phyloP scores from a whole-genome alignment of 2,113 vertebrate species.

The Zootoca vivipara region DNA sequence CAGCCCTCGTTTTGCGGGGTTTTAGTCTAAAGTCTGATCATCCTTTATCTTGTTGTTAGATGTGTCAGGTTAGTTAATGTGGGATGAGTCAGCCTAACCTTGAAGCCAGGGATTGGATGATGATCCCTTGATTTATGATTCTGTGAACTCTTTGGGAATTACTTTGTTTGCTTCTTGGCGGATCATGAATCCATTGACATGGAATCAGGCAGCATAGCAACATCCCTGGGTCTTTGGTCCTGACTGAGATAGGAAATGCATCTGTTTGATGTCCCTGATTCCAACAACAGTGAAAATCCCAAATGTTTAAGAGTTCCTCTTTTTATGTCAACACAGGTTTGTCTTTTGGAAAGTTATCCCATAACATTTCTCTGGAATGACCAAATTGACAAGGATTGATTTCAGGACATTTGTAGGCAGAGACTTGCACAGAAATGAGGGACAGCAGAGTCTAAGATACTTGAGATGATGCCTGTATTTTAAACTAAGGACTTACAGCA shows the following conservation, averaged over 20 bases:
- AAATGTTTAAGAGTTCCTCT: not conserved
- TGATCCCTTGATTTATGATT: not conserved
- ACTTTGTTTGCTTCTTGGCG: not conserved
- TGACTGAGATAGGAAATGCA: not conserved
- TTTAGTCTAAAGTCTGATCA: not conserved
- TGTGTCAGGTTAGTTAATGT: not conserved
- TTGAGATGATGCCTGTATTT: not conserved
- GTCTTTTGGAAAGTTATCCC: not conserved
- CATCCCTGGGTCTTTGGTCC: not conserved
- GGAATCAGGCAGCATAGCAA: not conserved
- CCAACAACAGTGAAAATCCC: not conserved
- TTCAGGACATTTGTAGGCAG: slow-evolving; percentile 4
- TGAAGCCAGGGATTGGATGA: not conserved
- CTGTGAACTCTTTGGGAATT: not conserved
- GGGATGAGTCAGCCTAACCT: not conserved
- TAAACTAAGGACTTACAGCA: too few species aligned
- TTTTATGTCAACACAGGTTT: rapidly evolving
- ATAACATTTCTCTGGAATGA: rapidly evolving
- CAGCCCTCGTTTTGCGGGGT: not conserved
- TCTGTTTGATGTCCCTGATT: not conserved
- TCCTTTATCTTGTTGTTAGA: not conserved
- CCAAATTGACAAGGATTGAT: not conserved
- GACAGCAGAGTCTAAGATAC: not conserved
- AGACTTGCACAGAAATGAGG: rapidly evolving
- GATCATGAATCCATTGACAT: not conserved